These are phyloP conservation scores for Drosophila arawakana DNA, from an alignment of 1,140 invertebrate species.

Conservation along the genomic window DNA sequence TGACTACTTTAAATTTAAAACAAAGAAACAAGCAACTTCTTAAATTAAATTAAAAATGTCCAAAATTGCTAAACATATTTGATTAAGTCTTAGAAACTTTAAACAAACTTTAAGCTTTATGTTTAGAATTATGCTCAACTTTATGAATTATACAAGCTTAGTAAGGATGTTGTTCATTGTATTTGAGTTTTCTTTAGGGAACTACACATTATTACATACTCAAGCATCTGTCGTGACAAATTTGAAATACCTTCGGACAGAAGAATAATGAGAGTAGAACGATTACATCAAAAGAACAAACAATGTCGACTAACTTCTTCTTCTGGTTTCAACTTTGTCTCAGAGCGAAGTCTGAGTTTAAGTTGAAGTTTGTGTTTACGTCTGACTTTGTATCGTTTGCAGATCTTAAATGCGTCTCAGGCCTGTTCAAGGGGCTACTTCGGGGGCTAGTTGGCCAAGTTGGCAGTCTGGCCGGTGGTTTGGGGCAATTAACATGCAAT, in stretches of 20 bases:
- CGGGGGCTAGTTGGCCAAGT: constrained; percentile 12
- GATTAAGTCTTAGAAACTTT: too few relatives aligned
- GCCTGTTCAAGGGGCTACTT: constrained; percentile 9
- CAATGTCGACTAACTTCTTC: constrained; percentile 50
- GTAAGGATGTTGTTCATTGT: neutral
- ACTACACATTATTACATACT: neutral
- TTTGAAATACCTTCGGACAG: neutral
- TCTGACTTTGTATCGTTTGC: constrained; percentile 43
- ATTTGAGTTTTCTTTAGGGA: neutral
- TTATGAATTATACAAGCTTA: too few relatives aligned
- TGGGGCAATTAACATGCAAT: constrained; percentile 80
- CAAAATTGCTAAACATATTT: too few relatives aligned
- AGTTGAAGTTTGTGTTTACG: neutral
- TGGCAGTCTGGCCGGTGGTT: constrained; percentile 47
- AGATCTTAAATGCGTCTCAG: constrained; percentile 38
- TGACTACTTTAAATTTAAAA: too few relatives aligned
- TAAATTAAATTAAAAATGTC: too few relatives aligned
- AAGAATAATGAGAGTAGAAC: constrained; percentile 5
- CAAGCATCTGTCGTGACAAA: neutral
- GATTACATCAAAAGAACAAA: constrained; percentile 46
- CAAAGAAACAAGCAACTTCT: too few relatives aligned
- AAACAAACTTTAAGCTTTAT: too few relatives aligned
- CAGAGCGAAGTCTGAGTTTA: neutral
- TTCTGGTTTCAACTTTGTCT: constrained; percentile 43
- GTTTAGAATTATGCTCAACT: too few relatives aligned